These are phyloP conservation scores for Eupsilia transversa DNA, from an alignment of 2,888 invertebrate species.

Conservation along the genomic window DNA sequence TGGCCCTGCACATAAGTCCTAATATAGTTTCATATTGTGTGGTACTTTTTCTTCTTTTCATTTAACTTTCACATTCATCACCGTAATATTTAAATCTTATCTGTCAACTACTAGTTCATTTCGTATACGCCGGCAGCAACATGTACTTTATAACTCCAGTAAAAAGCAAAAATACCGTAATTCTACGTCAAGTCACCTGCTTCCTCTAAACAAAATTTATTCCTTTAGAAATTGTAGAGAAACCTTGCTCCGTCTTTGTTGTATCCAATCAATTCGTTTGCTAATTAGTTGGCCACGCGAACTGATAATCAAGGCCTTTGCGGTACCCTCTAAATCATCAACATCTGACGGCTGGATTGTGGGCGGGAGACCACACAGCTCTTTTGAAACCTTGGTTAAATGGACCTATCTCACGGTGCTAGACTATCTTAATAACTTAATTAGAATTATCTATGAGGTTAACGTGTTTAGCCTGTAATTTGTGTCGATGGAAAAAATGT, in stretches of 20 bases:
- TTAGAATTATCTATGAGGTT: conserved; percentile 44
- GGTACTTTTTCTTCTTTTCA: not conserved
- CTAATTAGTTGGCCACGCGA: conserved; percentile 65
- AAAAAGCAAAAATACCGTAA: conserved; percentile 29
- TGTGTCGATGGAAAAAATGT: not conserved
- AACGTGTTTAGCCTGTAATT: conserved; percentile 45
- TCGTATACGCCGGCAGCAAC: not conserved
- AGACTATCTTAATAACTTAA: conserved; percentile 57
- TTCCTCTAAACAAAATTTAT: conserved; percentile 54
- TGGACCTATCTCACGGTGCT: conserved; percentile 34
- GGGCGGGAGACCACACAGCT: conserved; percentile 67
- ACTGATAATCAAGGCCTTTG: conserved; percentile 63
- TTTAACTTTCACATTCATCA: not conserved
- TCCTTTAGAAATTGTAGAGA: conserved; percentile 61
- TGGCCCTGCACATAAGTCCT: too few species aligned
- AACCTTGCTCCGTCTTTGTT: conserved; percentile 56
- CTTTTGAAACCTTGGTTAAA: conserved; percentile 44
- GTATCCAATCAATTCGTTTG: conserved; percentile 60
- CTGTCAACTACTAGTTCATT: conserved; percentile 6
- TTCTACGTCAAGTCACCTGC: conserved; percentile 26
- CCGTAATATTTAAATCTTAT: not conserved
- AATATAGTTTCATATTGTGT: not conserved
- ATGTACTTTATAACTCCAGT: not conserved
- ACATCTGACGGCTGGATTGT: conserved; percentile 50
- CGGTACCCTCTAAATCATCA: conserved; percentile 64